Conservation (phyloP, 2,113 vertebrate genomes). For the Toxotes chatareus region DNA sequence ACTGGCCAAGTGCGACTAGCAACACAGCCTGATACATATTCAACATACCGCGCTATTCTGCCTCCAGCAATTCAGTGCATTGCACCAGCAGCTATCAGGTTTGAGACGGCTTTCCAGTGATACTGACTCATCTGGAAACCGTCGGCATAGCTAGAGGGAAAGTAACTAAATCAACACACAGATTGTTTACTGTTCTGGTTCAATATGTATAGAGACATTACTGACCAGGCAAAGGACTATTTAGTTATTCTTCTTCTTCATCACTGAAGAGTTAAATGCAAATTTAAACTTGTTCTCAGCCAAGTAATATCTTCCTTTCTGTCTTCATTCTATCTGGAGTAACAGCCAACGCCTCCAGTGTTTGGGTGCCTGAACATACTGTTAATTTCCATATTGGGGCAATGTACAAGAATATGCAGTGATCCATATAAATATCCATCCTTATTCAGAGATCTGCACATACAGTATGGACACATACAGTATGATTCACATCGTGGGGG, state of each 20-base stretch:
- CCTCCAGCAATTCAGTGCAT: slow-evolving; percentile 1
- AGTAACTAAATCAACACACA: not conserved
- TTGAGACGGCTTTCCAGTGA: not conserved
- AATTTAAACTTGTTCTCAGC: not conserved
- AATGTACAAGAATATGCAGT: not conserved
- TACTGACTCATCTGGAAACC: not conserved
- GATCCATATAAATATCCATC: slow-evolving; percentile 9
- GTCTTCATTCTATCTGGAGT: slow-evolving; percentile 25
- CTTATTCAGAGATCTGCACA: slow-evolving; percentile 19
- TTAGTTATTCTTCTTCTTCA: not conserved
- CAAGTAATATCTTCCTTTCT: not conserved
- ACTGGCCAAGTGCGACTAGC: not conserved
- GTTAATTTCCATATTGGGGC: slow-evolving; percentile 33
- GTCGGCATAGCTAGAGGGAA: not conserved
- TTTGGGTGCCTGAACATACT: slow-evolving; percentile 25
- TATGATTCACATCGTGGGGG: not conserved
- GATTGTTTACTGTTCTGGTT: not conserved
- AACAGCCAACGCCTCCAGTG: slow-evolving; percentile 19
- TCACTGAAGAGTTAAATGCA: not conserved
- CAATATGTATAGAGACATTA: not conserved
- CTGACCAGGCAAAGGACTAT: not conserved
- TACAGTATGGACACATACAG: not conserved
- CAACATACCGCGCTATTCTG: not conserved
- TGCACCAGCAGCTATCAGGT: not conserved
- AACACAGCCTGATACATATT: slow-evolving; percentile 5